Conservation (phyloP, 2,113 vertebrate species). For the Blennius ocellaris region DNA sequence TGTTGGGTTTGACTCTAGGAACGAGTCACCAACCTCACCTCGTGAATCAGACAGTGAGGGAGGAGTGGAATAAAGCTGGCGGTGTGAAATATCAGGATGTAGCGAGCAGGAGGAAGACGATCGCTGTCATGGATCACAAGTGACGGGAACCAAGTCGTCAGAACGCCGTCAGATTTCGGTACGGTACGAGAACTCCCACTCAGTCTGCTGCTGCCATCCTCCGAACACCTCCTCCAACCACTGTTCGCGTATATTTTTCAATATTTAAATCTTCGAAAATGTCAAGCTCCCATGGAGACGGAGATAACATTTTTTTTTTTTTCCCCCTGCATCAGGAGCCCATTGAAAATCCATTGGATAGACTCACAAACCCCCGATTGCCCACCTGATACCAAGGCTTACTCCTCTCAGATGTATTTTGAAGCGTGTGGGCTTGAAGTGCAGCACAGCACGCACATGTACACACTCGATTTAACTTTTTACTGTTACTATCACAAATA, state of each 20-base stretch:
- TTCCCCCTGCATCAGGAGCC: neutral
- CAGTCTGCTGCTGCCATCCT: neutral
- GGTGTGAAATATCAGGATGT: constrained; percentile 47
- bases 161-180: constrained; percentile 48
- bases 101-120: constrained; percentile 34
- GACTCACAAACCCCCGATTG: constrained; percentile 10
- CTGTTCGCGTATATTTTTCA: neutral
- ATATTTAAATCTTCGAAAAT: constrained; percentile 1
- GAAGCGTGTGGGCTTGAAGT: neutral
- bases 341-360: constrained; percentile 27
- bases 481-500: neutral
- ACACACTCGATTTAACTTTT: neutral
- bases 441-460: neutral
- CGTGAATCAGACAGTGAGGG: constrained; percentile 54
- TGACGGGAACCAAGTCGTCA: constrained; percentile 65
- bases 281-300: neutral
- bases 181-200: constrained; percentile 15
- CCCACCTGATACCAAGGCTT: constrained; percentile 11
- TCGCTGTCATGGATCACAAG: constrained; percentile 57
- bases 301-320: constrained; percentile 10
- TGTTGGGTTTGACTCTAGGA: constrained; percentile 47
- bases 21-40: constrained; percentile 22
- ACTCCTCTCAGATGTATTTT: neutral
- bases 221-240: neutral
- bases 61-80: constrained; percentile 45